Conservation (phyloP, 2,113 vertebrate genomes). For the Nibea coibor region DNA sequence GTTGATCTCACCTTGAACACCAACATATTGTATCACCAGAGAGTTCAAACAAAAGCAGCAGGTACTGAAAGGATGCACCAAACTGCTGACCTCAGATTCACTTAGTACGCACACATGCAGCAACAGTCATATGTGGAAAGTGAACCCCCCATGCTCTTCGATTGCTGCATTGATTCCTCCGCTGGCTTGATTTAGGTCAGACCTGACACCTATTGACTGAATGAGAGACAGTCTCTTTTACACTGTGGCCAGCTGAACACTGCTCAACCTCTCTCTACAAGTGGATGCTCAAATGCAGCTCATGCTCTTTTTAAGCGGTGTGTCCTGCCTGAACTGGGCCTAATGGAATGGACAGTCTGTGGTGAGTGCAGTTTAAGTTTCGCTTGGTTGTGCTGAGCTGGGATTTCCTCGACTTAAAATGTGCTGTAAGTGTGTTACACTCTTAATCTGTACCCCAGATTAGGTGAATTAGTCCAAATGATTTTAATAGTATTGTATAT, state of each 20-base stretch:
- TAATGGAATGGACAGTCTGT: conserved; percentile 24
- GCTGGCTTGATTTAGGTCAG: conserved; percentile 69
- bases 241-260: not conserved
- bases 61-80: not conserved
- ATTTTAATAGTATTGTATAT: not conserved
- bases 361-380: conserved; percentile 62
- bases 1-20: not conserved
- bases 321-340: conserved; percentile 1
- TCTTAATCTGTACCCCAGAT: not conserved
- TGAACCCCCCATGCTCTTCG: conserved; percentile 15
- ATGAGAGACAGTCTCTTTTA: conserved; percentile 32
- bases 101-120: not conserved
- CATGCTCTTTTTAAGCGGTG: conserved; percentile 1
- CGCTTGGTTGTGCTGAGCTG: not conserved
- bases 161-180: conserved; percentile 65
- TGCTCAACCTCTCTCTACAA: conserved; percentile 20
- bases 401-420: not conserved
- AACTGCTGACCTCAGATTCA: not conserved
- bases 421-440: not conserved
- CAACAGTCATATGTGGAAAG: conserved; percentile 9
- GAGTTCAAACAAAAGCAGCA: not conserved
- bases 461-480: not conserved
- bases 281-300: conserved; percentile 39
- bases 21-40: not conserved
- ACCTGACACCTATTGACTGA: conserved; percentile 56